Conservation (phyloP, 2,797 vertebrate species). For the Ctenopoma kingsleyae region DNA sequence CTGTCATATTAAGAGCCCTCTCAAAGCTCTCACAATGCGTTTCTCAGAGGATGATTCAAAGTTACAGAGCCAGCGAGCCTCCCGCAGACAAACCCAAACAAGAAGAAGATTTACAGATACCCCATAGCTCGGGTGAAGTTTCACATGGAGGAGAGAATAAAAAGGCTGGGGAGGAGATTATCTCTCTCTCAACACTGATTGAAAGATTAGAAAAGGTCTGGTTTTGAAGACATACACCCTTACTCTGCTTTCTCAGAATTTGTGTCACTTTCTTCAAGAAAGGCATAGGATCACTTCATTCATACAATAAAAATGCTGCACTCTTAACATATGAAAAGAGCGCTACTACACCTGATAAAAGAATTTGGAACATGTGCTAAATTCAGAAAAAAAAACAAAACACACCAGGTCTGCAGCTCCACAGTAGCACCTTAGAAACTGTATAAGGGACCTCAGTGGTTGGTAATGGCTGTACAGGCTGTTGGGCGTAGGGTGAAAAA, state of each 20-base stretch:
- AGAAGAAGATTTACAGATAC: constrained; percentile 69
- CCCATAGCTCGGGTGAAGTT: constrained; percentile 47
- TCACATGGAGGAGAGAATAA: constrained; percentile 50
- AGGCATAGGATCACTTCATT: background rate
- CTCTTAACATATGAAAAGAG: background rate
- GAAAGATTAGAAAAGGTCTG: constrained; percentile 65
- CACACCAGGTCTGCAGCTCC: constrained; percentile 9
- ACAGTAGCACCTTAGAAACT: constrained; percentile 20
- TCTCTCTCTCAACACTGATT: constrained; percentile 60
- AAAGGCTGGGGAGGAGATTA: constrained; percentile 60
- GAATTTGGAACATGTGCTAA: background rate
- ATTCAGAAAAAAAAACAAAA: background rate
- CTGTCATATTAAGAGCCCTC: constrained; percentile 51
- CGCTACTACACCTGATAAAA: constrained; percentile 4
- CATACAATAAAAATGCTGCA: background rate
- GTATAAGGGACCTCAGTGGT: too few species aligned
- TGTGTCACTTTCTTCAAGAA: too few species aligned
- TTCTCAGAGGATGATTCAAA: constrained; percentile 60
- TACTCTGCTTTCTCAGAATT: constrained; percentile 29
- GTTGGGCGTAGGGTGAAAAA: constrained; percentile 44
- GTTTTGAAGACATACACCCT: constrained; percentile 50
- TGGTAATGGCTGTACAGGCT: constrained; percentile 8
- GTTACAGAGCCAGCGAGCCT: constrained; percentile 43
- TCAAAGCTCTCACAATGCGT: constrained; percentile 54
- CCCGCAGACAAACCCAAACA: constrained; percentile 77